phyloP scores from a whole-genome alignment of 92 coral and sea anemone genomes.

The Epizoanthus stellaris region DNA sequence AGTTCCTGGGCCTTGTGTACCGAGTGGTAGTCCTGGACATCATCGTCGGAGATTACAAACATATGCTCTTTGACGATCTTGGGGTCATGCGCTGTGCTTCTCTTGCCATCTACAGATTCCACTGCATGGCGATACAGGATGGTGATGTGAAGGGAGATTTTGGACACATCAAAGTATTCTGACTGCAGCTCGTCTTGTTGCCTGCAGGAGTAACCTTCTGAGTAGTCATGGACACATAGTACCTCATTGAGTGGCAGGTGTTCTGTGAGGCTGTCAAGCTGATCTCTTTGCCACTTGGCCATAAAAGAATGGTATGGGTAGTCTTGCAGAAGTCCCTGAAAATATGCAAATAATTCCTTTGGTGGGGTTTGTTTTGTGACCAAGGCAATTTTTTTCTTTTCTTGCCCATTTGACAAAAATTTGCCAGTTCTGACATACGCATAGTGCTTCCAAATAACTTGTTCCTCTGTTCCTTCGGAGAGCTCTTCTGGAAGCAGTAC shows the following conservation, averaged over 20 bases:
- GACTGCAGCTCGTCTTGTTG: constrained; percentile 70
- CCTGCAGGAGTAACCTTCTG: constrained; percentile 58
- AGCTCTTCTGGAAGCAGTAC: constrained; percentile 60
- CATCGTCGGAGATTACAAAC: constrained; percentile 64
- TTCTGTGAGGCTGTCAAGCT: constrained; percentile 61
- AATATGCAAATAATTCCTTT: constrained; percentile 39
- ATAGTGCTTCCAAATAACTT: constrained; percentile 49
- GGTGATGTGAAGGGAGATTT: constrained; percentile 60
- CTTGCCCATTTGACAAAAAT: constrained; percentile 59
- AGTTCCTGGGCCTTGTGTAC: constrained; percentile 66
- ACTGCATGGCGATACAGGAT: constrained; percentile 72
- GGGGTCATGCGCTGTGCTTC: constrained; percentile 58
- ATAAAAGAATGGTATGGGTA: constrained; percentile 64
- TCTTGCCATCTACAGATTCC: constrained; percentile 51
- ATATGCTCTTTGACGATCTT: constrained; percentile 58
- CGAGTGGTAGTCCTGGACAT: constrained; percentile 43
- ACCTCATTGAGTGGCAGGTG: constrained; percentile 55
- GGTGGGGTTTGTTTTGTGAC: constrained; percentile 51
- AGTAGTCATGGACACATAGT: constrained; percentile 50
- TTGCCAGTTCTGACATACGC: constrained; percentile 60
- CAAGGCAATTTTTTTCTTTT: constrained; percentile 58
- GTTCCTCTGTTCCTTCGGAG: constrained; percentile 12
- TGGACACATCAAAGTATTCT: constrained; percentile 58
- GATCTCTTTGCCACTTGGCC: constrained; percentile 66
- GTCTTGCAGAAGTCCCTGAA: constrained; percentile 45